phyloP scores from a whole-genome alignment of 1,140 invertebrate species.

The Berghia stephanieae region DNA sequence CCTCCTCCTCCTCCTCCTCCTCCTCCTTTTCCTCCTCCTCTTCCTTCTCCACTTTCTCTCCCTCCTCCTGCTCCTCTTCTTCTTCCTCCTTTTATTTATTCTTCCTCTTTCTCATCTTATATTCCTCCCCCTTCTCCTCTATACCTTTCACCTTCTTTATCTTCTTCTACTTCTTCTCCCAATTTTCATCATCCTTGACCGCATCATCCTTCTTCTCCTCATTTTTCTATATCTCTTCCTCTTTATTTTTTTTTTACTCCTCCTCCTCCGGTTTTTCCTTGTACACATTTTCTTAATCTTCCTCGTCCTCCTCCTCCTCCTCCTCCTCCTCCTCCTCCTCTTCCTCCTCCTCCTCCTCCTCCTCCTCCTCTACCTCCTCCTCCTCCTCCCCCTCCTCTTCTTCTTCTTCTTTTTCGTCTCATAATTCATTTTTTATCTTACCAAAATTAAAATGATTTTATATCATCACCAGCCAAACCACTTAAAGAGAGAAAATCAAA shows the following conservation, averaged over 20 bases:
- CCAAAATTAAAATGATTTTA: too few species aligned
- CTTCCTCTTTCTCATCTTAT: background rate
- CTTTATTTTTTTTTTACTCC: background rate
- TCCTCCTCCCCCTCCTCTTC: slow-evolving; percentile 1
- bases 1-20: background rate
- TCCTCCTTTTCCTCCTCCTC: background rate
- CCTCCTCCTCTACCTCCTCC: slow-evolving; percentile 4
- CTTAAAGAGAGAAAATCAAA: too few species aligned
- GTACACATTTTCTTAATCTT: background rate
- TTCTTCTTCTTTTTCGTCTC: background rate
- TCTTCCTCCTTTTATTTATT: background rate
- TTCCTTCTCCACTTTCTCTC: too few species aligned
- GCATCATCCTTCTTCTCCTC: background rate
- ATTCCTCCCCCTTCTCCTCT: background rate
- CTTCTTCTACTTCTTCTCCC: background rate
- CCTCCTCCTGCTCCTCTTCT: background rate
- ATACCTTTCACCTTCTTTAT: background rate
- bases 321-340: background rate
- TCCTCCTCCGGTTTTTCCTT: background rate
- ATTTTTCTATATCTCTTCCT: slow-evolving; percentile 1
- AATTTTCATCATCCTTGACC: background rate
- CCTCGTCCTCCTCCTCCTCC: background rate
- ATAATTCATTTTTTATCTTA: too few species aligned
- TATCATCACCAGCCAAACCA: too few species aligned
- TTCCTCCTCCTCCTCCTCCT: background rate